Base-by-base conservation (phyloP, 2,888 invertebrate genomes). In the Agonopterix arenella region DNA sequence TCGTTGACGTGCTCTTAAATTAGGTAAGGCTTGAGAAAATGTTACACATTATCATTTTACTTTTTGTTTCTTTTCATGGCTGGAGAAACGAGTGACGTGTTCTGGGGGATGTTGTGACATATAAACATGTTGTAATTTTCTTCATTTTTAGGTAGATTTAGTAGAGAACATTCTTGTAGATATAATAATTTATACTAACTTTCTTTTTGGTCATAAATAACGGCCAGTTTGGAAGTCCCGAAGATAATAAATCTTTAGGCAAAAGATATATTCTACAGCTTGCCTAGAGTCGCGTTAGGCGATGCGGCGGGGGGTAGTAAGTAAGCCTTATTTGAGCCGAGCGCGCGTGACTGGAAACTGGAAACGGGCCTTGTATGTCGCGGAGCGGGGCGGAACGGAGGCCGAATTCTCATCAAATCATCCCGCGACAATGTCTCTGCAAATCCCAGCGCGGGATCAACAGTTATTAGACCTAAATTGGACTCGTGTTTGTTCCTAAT, bases 291-390 rank as follows among this genome's bases (percentile, higher is more conserved):
- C 42, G 72, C 66, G 73, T 64, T 62, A 70, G 75, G 64, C 71
- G 74, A 66, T 73, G 75, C 76, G 74, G 69, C 71, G 71, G 76
- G 78, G 76, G 76, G 76, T 76, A 44, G 44, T 47, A 47, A 18
- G 18, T 81, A 80, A 82, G 85, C 84, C 88, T 84, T 86, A 85
- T 85, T 86, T 83, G 83, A 82, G 82, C 72, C 80, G 69, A 61
- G 75, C 73, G 85, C 79, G 84, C 88, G 88, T 88, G 86, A 88
- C 86, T 70, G 71, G 88, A 88, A 88, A 88, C 82, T 81, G 76
- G 79, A 84, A 85, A 74, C 80, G 71, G 66, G 68, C 66, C 80
- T 79, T 77, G 80, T 84, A 74, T 80, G 8, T 38, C 42, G 41
- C 37, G 11, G 28, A 28, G 28, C 28, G 76, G 76, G 76, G 78